These are phyloP conservation scores for Cyanistes caeruleus DNA, from an alignment of 2,113 vertebrate genomes.

Conservation along the genomic window DNA sequence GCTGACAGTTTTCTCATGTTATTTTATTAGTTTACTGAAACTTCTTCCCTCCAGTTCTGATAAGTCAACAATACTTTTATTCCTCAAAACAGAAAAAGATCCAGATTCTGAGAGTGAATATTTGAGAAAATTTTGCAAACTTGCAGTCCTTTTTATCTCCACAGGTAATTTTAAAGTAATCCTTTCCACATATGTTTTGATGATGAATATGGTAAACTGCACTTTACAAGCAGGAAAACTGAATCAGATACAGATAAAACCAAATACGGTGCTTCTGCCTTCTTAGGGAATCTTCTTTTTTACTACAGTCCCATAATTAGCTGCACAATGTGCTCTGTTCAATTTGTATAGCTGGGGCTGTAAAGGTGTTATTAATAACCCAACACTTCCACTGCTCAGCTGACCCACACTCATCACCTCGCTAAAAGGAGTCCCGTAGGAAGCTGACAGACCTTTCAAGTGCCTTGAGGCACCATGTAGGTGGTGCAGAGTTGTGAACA, in stretches of 20 bases:
- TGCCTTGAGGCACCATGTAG: background rate
- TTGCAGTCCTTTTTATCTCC: background rate
- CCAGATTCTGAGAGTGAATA: background rate
- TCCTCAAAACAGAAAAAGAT: background rate
- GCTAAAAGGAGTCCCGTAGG: accelerated
- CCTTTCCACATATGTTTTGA: background rate
- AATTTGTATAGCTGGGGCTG: background rate
- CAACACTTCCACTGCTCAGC: background rate
- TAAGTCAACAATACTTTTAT: background rate
- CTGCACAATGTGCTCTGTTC: background rate
- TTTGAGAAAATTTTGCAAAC: background rate
- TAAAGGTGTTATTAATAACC: background rate
- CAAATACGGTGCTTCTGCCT: background rate
- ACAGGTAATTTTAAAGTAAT: background rate
- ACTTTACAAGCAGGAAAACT: background rate
- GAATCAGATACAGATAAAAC: background rate
- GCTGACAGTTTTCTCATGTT: background rate
- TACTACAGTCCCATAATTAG: background rate
- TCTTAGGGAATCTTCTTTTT: background rate
- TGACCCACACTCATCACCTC: background rate
- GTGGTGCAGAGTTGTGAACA: background rate
- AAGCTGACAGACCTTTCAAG: background rate
- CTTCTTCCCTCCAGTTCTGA: background rate
- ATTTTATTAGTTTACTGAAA: background rate
- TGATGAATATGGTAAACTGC: background rate